Base-by-base conservation (phyloP, 2,113 vertebrate species). In the Ivindomyrus marchei region DNA sequence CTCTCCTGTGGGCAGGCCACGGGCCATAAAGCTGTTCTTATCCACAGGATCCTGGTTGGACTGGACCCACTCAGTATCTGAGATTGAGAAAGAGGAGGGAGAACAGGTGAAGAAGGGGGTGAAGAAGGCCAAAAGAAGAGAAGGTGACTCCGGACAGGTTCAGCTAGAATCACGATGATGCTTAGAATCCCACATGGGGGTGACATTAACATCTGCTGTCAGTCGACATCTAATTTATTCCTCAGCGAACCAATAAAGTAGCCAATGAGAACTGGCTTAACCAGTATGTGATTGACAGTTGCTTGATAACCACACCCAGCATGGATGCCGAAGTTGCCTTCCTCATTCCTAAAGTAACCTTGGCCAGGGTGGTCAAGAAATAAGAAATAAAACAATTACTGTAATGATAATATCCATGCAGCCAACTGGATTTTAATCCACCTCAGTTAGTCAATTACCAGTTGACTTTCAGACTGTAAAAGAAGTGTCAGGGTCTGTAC, bases 1-100 rank as follows among this genome's bases (percentile, higher is more conserved):
- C 89, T 97, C 97, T 36, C 97, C 97, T 0, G 95, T 95, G 5
- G 97, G 97, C 70, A 98, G 96, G 1, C 93, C 95, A 93, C 96
- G 97, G 90, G 97, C 96, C 0, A 94, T 95, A 93, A 94, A 97
- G 85, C 95, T 94, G 39, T 93, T 97, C 52, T 96, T 96, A 42
- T 93, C 95, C 86, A 97, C 94, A 0, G 91, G 95, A 9, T 95
- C 92, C 27, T 95, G 91, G 83, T 97, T 97, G 36, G 94, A 95
- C 0, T 94, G 91, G 45, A 96, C 89, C 98, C 98, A 98, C 86
- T 97, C 95, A 8, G 96, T 95, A 0, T 93, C 97, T 98, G 74
- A 89, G 39, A 89, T n/a, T 24, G 17, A 89, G 89, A 86, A 88
- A 36, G 19, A 24, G 45, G 21, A 9, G 13, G 39, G 13, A 24